Conservation (phyloP, 2,888 invertebrate genomes). For the Geophilus truncorum region DNA sequence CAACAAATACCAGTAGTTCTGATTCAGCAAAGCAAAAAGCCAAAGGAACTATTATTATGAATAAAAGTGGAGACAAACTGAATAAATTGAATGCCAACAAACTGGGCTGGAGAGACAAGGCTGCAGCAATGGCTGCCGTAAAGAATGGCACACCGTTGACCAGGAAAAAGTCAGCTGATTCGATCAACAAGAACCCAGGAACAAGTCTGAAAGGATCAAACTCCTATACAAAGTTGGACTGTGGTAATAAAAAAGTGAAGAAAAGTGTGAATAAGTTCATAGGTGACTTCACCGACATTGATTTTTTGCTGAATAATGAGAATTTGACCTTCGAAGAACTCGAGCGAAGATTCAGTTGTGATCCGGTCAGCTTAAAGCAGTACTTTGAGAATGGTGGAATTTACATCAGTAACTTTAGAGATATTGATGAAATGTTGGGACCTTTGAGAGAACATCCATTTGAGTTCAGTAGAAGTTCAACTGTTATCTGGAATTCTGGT, state of each 20-base stretch:
- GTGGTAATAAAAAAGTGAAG: not conserved
- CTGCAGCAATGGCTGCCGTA: no score
- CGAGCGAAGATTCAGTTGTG: slow-evolving; percentile 27
- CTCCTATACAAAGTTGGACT: not conserved
- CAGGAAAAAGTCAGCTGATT: not conserved
- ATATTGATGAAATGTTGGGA: slow-evolving; percentile 85
- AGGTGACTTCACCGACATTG: not conserved
- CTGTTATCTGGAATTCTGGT: not conserved
- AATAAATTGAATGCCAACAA: no score
- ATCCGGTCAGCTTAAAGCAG: slow-evolving; percentile 40
- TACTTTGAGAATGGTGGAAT: slow-evolving; percentile 50
- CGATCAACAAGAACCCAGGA: not conserved
- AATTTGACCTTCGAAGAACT: slow-evolving; percentile 16
- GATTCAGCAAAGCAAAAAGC: no score
- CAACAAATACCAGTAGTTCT: no score
- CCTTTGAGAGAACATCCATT: slow-evolving; percentile 38
- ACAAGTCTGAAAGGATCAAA: not conserved
- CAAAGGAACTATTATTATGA: no score
- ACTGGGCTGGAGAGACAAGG: no score
- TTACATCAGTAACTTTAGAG: slow-evolving; percentile 77
- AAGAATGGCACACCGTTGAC: no score
- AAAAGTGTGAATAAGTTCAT: not conserved
- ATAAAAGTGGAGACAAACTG: no score
- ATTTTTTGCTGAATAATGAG: not conserved
- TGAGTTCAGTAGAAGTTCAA: slow-evolving; percentile 28